Evolutionary conservation across 2,797 vertebrate genomes (phyloP).

Genomic region (Epinephelus malabaricus): DNA sequence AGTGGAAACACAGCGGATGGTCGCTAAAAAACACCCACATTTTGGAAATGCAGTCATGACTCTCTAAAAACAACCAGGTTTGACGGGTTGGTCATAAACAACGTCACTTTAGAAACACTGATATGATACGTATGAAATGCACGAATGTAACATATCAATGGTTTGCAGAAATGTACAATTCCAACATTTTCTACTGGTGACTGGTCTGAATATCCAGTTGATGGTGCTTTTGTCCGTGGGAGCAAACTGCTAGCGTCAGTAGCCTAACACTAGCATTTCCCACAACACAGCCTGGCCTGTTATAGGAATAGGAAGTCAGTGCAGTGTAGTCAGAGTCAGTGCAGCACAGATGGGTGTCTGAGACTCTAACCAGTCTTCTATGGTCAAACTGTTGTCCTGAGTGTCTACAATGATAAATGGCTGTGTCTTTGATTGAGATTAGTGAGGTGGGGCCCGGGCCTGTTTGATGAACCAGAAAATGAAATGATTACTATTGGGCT

Average conservation of each 20-base stretch:
- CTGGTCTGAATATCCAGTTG: neutral
- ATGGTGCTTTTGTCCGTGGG: neutral
- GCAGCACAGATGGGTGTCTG: conserved; percentile 59
- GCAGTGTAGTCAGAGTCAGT: conserved; percentile 4
- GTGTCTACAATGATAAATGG: conserved; percentile 90
- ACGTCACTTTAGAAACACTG: no score
- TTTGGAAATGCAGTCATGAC: no score
- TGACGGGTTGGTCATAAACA: no score
- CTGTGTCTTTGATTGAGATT: conserved; percentile 90
- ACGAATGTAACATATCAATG: no score
- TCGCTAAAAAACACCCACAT: no score
- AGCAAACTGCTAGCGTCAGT: no score
- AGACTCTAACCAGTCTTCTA: conserved; percentile 77
- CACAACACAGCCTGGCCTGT: neutral
- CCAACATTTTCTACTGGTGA: no score
- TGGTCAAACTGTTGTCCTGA: conserved; percentile 79
- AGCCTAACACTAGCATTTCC: neutral
- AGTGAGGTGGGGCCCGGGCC: conserved; percentile 88
- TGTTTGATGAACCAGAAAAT: conserved; percentile 97
- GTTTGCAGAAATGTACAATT: no score
- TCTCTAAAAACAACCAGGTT: no score
- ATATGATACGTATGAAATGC: no score
- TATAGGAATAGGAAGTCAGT: conserved; percentile 8
- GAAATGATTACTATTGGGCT: conserved; percentile 94
- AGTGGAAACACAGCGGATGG: no score